Percentiles rank a stretch among this genome's conserved stretches.
Conservation (phyloP, 2,888 invertebrate species). For the Glaucopsyche alexis region DNA sequence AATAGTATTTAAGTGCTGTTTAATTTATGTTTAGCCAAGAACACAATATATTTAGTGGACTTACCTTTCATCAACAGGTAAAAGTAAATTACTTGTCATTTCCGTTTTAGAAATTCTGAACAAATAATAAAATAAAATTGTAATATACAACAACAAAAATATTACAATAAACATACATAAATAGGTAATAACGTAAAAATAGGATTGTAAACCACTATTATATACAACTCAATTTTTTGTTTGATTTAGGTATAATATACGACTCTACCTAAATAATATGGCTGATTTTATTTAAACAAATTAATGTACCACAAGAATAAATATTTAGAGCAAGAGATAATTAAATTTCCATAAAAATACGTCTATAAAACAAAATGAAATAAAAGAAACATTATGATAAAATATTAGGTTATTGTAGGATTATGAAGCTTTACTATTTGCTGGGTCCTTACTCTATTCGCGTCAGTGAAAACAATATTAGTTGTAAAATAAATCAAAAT, state of each 20-base stretch:
- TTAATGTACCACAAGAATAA: no score
- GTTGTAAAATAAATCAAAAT: slow-evolving; percentile 33
- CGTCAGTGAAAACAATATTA: neutral
- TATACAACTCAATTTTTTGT: no score
- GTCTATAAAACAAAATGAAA: no score
- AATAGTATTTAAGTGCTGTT: neutral
- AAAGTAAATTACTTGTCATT: slow-evolving; percentile 41
- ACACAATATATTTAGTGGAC: slow-evolving; percentile 6
- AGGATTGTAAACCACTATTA: no score
- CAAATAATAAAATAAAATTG: slow-evolving; percentile 30
- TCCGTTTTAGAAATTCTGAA: slow-evolving; percentile 39
- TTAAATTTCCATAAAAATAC: no score
- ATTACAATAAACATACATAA: neutral
- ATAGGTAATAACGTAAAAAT: neutral
- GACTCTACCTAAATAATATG: no score
- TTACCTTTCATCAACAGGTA: slow-evolving; percentile 44
- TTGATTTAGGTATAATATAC: no score
- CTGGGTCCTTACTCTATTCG: neutral
- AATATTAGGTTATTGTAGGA: no score
- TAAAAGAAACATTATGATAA: no score
- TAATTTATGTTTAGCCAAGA: neutral
- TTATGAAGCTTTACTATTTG: neutral
- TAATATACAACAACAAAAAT: neutral
- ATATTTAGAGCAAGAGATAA: no score
- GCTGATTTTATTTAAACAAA: no score